Conservation (phyloP, 1,140 invertebrate genomes). For the Dreissena rostriformis region DNA sequence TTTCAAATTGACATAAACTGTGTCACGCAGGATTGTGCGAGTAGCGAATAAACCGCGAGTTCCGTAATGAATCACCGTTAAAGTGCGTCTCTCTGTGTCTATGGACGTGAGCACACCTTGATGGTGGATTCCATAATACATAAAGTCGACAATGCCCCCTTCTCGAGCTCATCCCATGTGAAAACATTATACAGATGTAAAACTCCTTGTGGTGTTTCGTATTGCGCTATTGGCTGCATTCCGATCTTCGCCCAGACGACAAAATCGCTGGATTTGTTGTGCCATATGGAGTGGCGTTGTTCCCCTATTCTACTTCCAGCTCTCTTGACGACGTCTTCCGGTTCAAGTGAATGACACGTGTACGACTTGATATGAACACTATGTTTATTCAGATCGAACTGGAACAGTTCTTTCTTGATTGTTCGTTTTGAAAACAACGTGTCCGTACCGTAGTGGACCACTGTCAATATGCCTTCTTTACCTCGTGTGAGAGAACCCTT, state of each 20-base stretch:
- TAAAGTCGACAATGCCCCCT: slow-evolving; percentile 25
- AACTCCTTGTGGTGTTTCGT: background rate
- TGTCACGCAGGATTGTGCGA: slow-evolving; percentile 23
- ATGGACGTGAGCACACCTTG: slow-evolving; percentile 21
- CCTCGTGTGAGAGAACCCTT: background rate
- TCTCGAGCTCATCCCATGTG: slow-evolving; percentile 30
- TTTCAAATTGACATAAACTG: slow-evolving; percentile 2
- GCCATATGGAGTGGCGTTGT: background rate
- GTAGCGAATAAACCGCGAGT: slow-evolving; percentile 28
- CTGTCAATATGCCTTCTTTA: background rate
- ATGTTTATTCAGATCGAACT: background rate
- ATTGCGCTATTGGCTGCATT: background rate
- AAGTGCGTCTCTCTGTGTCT: background rate
- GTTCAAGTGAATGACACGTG: slow-evolving; percentile 14
- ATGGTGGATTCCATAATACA: slow-evolving; percentile 35
- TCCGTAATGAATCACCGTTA: slow-evolving; percentile 50
- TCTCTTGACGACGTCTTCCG: slow-evolving; percentile 19
- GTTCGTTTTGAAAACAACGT: slow-evolving; percentile 6
- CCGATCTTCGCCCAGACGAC: slow-evolving; percentile 44
- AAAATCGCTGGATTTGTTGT: slow-evolving; percentile 29
- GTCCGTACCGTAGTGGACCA: slow-evolving; percentile 37
- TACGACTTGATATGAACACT: background rate
- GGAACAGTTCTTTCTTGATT: slow-evolving; percentile 23
- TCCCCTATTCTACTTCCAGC: slow-evolving; percentile 14
- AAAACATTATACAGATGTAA: background rate